phyloP scores from a whole-genome alignment of 2,888 invertebrate genomes.

The Cheilosia urbana region DNA sequence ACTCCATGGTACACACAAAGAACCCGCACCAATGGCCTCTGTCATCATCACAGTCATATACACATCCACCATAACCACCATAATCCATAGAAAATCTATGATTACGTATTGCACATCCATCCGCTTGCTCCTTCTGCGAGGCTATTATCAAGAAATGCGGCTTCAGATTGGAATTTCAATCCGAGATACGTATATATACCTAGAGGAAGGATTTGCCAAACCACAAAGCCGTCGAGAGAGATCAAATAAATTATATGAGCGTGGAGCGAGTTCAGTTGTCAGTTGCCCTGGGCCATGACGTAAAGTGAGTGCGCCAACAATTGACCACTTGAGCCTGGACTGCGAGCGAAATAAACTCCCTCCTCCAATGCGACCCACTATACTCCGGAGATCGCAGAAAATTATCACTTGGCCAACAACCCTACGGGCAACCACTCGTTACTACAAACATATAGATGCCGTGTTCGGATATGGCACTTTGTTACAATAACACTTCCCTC shows the following conservation, averaged over 20 bases:
- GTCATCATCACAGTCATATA: slow-evolving; percentile 46
- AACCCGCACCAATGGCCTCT: slow-evolving; percentile 43
- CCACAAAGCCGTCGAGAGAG: slow-evolving; percentile 34
- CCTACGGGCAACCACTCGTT: slow-evolving; percentile 11
- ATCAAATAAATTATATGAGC: slow-evolving; percentile 36
- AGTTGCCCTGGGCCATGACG: slow-evolving; percentile 36
- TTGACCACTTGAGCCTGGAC: slow-evolving; percentile 22
- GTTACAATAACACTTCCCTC: slow-evolving; percentile 28
- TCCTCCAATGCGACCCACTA: slow-evolving; percentile 15
- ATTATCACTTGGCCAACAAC: slow-evolving; percentile 66
- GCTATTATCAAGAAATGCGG: slow-evolving; percentile 70
- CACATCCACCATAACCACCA: slow-evolving; percentile 26
- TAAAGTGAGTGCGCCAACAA: slow-evolving; percentile 10
- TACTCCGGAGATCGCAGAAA: slow-evolving; percentile 53
- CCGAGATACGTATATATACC: slow-evolving; percentile 44
- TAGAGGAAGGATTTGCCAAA: slow-evolving; percentile 62
- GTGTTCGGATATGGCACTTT: slow-evolving; percentile 33
- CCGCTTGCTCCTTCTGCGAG: slow-evolving; percentile 36
- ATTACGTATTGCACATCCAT: slow-evolving; percentile 54
- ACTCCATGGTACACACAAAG: slow-evolving; percentile 5
- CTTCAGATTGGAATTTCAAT: slow-evolving; percentile 71
- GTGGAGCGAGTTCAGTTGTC: slow-evolving; percentile 34
- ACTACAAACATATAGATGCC: slow-evolving; percentile 24
- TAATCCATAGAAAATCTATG: slow-evolving; percentile 72
- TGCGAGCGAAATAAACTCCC: slow-evolving; percentile 19